These are phyloP conservation scores for Cephus pygmeus DNA, from an alignment of 2,888 invertebrate genomes.

Conservation along the genomic window DNA sequence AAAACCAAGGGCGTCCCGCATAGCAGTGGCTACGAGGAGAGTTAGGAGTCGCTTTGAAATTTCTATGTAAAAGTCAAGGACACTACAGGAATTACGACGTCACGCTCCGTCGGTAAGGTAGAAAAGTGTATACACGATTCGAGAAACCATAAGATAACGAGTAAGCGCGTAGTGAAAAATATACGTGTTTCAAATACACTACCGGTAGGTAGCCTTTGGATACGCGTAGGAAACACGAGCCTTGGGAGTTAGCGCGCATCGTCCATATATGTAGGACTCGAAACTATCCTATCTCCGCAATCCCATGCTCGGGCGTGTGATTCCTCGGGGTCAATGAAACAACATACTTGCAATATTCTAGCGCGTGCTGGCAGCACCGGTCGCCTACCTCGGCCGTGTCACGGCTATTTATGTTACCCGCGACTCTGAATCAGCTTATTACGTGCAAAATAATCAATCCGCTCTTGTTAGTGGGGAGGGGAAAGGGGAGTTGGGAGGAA, in stretches of 20 bases:
- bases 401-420: constrained; percentile 19
- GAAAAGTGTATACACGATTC: background rate
- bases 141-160: too few relatives aligned
- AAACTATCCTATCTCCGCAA: background rate
- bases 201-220: background rate
- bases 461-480: background rate
- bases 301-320: background rate
- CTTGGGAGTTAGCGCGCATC: background rate
- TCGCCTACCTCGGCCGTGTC: constrained; percentile 11
- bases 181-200: background rate
- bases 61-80: background rate
- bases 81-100: background rate
- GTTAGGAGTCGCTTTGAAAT: background rate
- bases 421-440: constrained; percentile 17
- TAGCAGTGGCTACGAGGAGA: background rate
- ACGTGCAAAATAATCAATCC: constrained; percentile 4
- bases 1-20: background rate
- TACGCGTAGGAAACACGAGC: background rate
- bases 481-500: background rate
- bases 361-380: constrained; percentile 3
- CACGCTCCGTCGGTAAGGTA: background rate
- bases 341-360: constrained; percentile 6
- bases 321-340: constrained; percentile 3
- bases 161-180: background rate
- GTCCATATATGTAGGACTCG: background rate